phyloP scores from a whole-genome alignment of 2,797 vertebrate genomes.

The Acanthis flammea region DNA sequence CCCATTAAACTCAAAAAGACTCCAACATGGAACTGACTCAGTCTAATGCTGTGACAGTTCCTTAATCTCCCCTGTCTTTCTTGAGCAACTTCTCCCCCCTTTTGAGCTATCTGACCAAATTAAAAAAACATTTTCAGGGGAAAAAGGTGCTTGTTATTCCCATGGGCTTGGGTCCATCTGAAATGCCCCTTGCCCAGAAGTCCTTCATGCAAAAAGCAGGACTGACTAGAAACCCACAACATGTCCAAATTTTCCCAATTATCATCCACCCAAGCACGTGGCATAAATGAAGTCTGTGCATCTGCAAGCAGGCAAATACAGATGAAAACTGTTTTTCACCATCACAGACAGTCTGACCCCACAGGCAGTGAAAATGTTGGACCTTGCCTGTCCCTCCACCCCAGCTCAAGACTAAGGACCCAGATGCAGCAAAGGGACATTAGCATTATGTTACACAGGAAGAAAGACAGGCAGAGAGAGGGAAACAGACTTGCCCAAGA shows the following conservation, averaged over 20 bases:
- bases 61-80: background rate
- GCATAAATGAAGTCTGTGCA: background rate
- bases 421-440: slow-evolving; percentile 22
- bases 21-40: slow-evolving; percentile 47
- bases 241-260: background rate
- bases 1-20: slow-evolving; percentile 37
- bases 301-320: slow-evolving; percentile 10
- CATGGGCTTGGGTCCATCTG: background rate
- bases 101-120: background rate
- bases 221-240: background rate
- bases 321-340: background rate
- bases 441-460: slow-evolving; percentile 43
- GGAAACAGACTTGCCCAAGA: slow-evolving; percentile 50
- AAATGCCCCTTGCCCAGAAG: background rate
- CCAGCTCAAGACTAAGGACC: background rate
- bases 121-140: background rate
- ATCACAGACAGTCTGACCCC: background rate
- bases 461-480: slow-evolving; percentile 50
- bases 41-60: slow-evolving; percentile 37
- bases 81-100: background rate
- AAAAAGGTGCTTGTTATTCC: background rate
- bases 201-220: background rate
- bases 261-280: background rate
- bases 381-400: background rate
- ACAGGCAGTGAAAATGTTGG: background rate